These are phyloP conservation scores for Danaus melanippus DNA, from an alignment of 1,140 invertebrate species.

Conservation along the genomic window DNA sequence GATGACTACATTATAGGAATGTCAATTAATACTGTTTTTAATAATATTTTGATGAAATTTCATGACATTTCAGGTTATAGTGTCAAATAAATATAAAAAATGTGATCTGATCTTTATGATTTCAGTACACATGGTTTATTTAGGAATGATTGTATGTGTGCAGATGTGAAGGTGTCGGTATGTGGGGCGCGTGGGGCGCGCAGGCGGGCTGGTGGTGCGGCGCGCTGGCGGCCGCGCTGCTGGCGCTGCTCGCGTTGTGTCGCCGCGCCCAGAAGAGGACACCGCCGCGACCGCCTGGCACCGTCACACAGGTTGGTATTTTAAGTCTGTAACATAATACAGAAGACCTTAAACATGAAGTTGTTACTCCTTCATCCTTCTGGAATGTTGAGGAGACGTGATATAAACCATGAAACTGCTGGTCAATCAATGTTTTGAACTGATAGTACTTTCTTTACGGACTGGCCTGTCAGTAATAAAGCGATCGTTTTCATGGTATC, in stretches of 20 bases:
- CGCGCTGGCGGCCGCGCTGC: conserved; percentile 53
- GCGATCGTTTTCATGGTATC: no score
- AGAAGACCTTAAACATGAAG: neutral
- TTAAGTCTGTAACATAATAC: neutral
- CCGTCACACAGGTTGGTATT: conserved; percentile 32
- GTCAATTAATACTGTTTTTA: no score
- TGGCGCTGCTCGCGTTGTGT: conserved; percentile 43
- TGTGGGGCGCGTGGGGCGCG: conserved; percentile 55
- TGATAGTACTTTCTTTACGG: no score
- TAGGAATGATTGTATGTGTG: neutral
- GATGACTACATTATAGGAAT: no score
- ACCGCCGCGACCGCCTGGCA: conserved; percentile 18
- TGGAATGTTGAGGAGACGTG: no score
- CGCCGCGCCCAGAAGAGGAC: conserved; percentile 33
- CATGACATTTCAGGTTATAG: no score
- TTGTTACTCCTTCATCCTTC: no score
- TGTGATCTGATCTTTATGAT: conserved; percentile 1
- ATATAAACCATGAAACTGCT: no score
- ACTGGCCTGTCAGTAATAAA: no score
- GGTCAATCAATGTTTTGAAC: no score
- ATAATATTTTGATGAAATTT: no score
- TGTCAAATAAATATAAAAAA: no score
- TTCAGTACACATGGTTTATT: neutral
- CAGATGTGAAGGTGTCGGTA: conserved; percentile 55
- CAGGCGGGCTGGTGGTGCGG: conserved; percentile 54